Evolutionary conservation across 2,888 invertebrate species (phyloP), one percentile per base, ranked within the genome.

Genomic region (Ceramica pisi): DNA sequence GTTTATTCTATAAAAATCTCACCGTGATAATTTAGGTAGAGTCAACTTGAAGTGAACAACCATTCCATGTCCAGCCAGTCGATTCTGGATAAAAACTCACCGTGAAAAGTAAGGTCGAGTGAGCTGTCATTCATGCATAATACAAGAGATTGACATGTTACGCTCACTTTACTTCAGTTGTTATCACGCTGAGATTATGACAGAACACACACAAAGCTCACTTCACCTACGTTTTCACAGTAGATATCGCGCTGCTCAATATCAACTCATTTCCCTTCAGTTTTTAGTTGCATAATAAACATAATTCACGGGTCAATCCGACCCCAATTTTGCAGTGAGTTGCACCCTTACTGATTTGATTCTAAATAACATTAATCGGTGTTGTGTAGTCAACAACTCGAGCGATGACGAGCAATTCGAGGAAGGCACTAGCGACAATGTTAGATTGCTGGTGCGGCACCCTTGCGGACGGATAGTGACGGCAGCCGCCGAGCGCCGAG

Each of bases 321-420:
- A 23, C 23, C 10, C 41, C n/a, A 61, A 46, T 31, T n/a, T n/a
- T n/a, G n/a, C 7, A 21, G n/a, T n/a, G n/a, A 23, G n/a, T 38
- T 31, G 50, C n/a, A 50, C n/a, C 16, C 21, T 12, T 50, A 31
- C 1, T 14, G 12, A 12, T 23, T 23, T 14, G 23, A 21, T 21
- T 53, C 12, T 8, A 41, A 50, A 21, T 48, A 2, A 10, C 44
- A 48, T 7, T 50, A 44, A 35, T 51, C 44, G 59, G 19, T 60
- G 14, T 67, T 68, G 23, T 76, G 51, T 80, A 81, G 82, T 67
- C 35, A 55, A 65, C 8, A 50, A 38, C 35, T 19, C 55, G 50
- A 76, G 60, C 14, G 71, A 81, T 67, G 82, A 64, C 10, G 78
- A 79, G 44, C 31, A 55, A 55, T 23, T 46, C 38, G 67, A 48